Percentiles rank a stretch among this genome's conserved stretches.
phyloP scores from a whole-genome alignment of 2,888 invertebrate species.

The Troilus luridus region DNA sequence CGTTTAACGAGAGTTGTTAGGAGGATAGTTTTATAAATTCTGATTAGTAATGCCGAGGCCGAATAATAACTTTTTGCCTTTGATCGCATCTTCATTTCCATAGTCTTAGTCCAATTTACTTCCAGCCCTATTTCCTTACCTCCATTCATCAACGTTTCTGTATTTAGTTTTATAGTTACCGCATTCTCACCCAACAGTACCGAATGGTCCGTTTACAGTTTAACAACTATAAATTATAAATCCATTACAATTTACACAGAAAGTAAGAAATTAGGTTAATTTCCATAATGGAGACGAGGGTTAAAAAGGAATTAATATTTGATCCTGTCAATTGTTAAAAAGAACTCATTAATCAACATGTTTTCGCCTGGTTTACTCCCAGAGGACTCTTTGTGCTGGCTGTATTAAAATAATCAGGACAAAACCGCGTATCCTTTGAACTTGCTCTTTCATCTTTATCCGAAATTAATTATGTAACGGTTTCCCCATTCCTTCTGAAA shows the following conservation, averaged over 20 bases:
- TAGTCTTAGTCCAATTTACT: no score
- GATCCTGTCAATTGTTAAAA: neutral
- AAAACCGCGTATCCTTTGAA: neutral
- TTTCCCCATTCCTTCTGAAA: neutral
- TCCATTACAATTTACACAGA: neutral
- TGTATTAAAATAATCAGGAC: neutral
- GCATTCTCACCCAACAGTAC: no score
- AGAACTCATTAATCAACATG: neutral
- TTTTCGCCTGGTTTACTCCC: neutral
- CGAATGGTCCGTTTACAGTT: no score
- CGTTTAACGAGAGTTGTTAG: no score
- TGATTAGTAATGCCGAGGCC: no score
- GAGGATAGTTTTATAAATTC: no score
- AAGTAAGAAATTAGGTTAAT: neutral
- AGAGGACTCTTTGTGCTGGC: neutral
- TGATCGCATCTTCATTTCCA: no score
- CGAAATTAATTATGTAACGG: neutral
- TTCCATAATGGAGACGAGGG: neutral
- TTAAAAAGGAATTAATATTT: neutral
- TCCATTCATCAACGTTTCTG: no score
- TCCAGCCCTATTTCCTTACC: no score
- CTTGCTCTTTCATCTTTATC: neutral
- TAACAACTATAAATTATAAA: neutral
- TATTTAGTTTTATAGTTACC: no score
- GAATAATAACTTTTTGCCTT: no score